Evolutionary conservation across 2,888 invertebrate species (phyloP).

Genomic region (Agrotis exclamationis): DNA sequence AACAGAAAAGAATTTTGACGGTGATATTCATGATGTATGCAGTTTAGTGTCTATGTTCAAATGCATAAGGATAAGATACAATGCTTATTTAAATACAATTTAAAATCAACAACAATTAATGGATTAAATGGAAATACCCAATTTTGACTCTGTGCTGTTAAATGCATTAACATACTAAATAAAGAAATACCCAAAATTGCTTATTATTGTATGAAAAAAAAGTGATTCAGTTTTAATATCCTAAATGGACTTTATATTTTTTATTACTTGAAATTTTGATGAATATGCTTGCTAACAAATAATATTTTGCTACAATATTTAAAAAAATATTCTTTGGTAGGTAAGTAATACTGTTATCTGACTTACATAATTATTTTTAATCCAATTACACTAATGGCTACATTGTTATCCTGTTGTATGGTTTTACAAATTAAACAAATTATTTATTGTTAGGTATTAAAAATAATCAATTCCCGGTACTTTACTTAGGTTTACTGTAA

Average conservation of each 20-base stretch:
- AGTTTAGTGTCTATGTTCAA: conserved; percentile 1
- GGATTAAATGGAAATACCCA: not conserved
- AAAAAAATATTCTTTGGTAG: conserved; percentile 3
- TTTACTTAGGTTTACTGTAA: not conserved
- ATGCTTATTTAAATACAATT: not conserved
- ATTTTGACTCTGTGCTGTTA: not conserved
- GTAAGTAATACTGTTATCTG: conserved; percentile 16
- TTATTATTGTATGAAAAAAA: not conserved
- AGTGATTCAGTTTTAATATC: not conserved
- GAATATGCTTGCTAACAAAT: not conserved
- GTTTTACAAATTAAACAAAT: conserved; percentile 7
- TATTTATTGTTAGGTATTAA: conserved; percentile 6
- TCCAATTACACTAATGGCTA: conserved; percentile 50
- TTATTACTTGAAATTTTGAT: not conserved
- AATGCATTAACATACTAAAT: not conserved
- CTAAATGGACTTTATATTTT: not conserved
- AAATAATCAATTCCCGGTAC: conserved; percentile 25
- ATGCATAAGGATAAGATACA: not conserved
- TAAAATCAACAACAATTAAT: conserved; percentile 1
- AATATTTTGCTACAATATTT: not conserved
- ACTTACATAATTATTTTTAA: conserved; percentile 33
- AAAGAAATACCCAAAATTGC: not conserved
- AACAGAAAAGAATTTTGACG: not conserved
- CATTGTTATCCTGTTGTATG: conserved; percentile 32
- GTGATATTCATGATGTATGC: not conserved